phyloP scores from a whole-genome alignment of 2,113 vertebrate genomes.

The Sinocyclocheilus anophthalmus region DNA sequence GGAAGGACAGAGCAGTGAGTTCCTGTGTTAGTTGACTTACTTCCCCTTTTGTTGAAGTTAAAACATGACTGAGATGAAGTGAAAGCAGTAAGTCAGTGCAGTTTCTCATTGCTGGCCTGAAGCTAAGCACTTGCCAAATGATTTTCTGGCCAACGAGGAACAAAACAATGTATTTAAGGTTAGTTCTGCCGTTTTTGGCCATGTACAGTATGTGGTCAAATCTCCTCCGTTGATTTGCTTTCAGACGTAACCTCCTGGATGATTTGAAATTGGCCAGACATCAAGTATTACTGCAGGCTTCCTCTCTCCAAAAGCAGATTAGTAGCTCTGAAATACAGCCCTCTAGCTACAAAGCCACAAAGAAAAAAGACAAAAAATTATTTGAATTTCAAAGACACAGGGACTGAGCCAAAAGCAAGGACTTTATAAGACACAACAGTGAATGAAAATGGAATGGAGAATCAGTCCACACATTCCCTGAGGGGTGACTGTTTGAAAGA shows the following conservation, averaged over 20 bases:
- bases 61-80: constrained; percentile 7
- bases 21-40: background rate
- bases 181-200: constrained; percentile 30
- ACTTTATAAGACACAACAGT: constrained; percentile 46
- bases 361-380: constrained; percentile 45
- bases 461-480: constrained; percentile 33
- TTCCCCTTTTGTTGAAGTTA: background rate
- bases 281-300: constrained; percentile 21
- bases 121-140: background rate
- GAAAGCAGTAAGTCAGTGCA: background rate
- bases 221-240: constrained; percentile 48
- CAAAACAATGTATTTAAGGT: background rate
- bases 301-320: constrained; percentile 58
- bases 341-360: constrained; percentile 47
- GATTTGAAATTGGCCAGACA: constrained; percentile 49
- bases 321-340: constrained; percentile 49
- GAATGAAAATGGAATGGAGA: constrained; percentile 33
- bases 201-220: constrained; percentile 57
- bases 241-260: constrained; percentile 27
- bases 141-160: background rate
- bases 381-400: constrained; percentile 53
- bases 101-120: background rate
- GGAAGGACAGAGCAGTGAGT: background rate
- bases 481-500: constrained; percentile 42
- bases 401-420: constrained; percentile 46